Conservation (phyloP, 2,797 vertebrate genomes). For the Aquila chrysaetos region DNA sequence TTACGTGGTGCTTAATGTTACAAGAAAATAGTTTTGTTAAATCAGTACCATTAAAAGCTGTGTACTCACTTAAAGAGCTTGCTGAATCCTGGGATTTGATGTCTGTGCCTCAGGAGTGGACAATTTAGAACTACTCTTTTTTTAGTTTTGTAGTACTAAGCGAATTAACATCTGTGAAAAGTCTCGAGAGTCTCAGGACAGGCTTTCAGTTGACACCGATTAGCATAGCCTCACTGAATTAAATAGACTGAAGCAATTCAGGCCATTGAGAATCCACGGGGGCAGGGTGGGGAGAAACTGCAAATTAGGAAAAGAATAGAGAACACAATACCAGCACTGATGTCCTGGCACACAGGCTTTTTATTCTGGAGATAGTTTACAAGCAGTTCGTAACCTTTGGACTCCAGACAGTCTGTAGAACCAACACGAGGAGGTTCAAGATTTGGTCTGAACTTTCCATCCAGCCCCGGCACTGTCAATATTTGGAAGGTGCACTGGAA, state of each 20-base stretch:
- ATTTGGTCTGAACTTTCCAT: constrained; percentile 73
- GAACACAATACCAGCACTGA: constrained; percentile 27
- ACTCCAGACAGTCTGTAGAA: constrained; percentile 71
- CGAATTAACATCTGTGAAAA: constrained; percentile 50
- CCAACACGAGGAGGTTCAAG: constrained; percentile 67
- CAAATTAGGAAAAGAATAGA: constrained; percentile 55
- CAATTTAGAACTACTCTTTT: background rate
- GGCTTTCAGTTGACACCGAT: constrained; percentile 41
- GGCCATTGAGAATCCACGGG: constrained; percentile 44
- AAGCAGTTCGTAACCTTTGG: constrained; percentile 79
- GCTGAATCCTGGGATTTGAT: background rate
- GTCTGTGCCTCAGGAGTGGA: background rate
- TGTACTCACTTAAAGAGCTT: background rate
- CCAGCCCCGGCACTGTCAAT: constrained; percentile 63
- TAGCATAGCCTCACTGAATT: constrained; percentile 32
- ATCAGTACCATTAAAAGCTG: background rate
- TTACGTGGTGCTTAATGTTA: background rate
- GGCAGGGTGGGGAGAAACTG: constrained; percentile 43
- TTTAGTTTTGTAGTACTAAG: background rate
- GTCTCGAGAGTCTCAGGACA: background rate
- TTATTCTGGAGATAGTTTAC: constrained; percentile 76
- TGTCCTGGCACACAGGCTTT: constrained; percentile 63
- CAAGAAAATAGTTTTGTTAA: background rate
- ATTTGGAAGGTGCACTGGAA: constrained; percentile 58
- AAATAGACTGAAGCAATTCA: constrained; percentile 31